Percentiles rank a stretch among this genome's conserved stretches.
Conservation (phyloP, 2,797 vertebrate genomes). For the Apodemus agrarius region DNA sequence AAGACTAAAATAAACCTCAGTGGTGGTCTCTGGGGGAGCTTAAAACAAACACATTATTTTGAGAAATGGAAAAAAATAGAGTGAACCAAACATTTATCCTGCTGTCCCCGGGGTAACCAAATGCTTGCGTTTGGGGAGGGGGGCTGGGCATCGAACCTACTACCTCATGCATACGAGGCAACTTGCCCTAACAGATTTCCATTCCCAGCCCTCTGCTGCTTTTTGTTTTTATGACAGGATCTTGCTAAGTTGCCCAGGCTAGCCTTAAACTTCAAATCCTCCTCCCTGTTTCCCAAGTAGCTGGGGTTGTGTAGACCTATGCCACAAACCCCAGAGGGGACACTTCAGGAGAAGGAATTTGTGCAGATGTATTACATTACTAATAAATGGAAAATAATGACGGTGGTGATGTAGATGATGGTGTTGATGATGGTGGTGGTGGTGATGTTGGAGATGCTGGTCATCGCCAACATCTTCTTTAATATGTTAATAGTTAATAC, state of each 20-base stretch:
- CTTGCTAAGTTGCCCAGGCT: not conserved
- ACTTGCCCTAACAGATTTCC: not conserved
- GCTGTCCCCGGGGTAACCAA: not conserved
- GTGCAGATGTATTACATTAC: not conserved
- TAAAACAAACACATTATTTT: conserved; percentile 29
- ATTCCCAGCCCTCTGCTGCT: not conserved
- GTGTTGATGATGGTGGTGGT: not conserved
- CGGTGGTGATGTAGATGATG: not conserved
- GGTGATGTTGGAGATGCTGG: not conserved
- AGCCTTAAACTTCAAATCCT: not conserved
- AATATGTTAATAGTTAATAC: not conserved
- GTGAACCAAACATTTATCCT: conserved; percentile 10
- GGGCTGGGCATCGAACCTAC: not conserved
- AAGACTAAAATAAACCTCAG: conserved; percentile 22
- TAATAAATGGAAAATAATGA: not conserved
- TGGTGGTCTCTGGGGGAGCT: not conserved
- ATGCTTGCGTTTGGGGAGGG: not conserved
- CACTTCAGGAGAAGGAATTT: not conserved
- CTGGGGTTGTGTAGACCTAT: not conserved
- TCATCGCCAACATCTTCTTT: not conserved
- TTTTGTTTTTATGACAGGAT: not conserved
- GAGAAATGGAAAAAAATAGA: conserved; percentile 50
- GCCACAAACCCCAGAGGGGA: not conserved
- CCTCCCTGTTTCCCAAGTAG: not conserved
- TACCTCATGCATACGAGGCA: not conserved